Conservation (phyloP, 2,888 invertebrate genomes). For the Acleris laterana region DNA sequence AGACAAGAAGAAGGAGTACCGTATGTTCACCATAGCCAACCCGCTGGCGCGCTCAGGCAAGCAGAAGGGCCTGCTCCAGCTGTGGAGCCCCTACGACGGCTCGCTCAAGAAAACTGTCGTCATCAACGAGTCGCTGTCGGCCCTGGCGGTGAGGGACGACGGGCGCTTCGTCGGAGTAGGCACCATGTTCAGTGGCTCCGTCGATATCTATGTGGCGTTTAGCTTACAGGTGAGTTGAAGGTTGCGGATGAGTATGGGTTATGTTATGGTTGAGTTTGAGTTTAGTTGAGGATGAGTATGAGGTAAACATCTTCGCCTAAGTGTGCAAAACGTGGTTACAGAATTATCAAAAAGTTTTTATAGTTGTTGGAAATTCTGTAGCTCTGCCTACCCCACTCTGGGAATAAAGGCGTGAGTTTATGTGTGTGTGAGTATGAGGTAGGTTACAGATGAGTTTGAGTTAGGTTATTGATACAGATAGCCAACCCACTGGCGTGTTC, state of each 20-base stretch:
- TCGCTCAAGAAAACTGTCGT: conserved; percentile 82
- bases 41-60: conserved; percentile 89
- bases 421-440: no score
- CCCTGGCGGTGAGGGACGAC: conserved; percentile 94
- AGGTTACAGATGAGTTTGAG: no score
- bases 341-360: no score
- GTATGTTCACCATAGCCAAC: conserved; percentile 92
- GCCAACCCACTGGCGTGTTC: conserved; percentile 91
- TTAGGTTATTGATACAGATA: conserved; percentile 56
- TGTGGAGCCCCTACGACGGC: conserved; percentile 87
- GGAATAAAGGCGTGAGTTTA: no score
- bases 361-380: no score
- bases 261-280: no score
- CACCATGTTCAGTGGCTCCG: conserved; percentile 96
- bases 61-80: conserved; percentile 89
- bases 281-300: no score
- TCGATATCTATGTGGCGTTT: conserved; percentile 95
- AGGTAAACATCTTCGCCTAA: no score
- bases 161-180: conserved; percentile 96
- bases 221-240: conserved; percentile 89
- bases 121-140: conserved; percentile 91
- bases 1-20: conserved; percentile 85
- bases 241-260: no score
- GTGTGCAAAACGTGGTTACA: no score
- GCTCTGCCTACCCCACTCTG: no score